Evolutionary conservation across 64 coral and sea anemone genomes (phyloP).

Genomic region (Montipora foliosa): DNA sequence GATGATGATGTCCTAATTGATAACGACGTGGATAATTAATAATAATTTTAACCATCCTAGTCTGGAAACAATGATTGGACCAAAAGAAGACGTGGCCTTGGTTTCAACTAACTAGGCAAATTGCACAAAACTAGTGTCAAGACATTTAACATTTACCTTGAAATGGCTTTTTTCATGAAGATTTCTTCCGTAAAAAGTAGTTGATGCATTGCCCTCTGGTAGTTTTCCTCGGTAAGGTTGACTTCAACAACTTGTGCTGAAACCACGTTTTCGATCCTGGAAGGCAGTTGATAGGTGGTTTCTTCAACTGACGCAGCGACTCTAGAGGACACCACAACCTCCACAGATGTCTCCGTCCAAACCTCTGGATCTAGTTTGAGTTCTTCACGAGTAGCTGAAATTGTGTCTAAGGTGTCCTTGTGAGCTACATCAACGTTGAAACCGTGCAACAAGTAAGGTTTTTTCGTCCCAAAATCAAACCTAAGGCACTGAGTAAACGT

Average conservation of each 20-base stretch:
- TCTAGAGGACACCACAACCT: neutral
- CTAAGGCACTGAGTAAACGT: constrained; percentile 77
- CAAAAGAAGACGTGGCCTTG: neutral
- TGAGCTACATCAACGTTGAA: constrained; percentile 75
- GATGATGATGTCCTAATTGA: too few relatives aligned
- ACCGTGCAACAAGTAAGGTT: constrained; percentile 46
- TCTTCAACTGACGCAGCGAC: neutral
- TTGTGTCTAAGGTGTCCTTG: neutral
- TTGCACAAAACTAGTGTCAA: neutral
- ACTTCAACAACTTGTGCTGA: constrained; percentile 33
- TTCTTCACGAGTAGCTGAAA: neutral
- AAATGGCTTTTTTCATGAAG: constrained; percentile 71
- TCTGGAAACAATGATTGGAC: neutral
- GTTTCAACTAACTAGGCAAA: neutral
- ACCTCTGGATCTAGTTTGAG: neutral
- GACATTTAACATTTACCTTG: constrained; percentile 27
- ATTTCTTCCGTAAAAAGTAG: constrained; percentile 83
- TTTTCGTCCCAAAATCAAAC: constrained; percentile 74
- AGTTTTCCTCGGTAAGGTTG: constrained; percentile 31
- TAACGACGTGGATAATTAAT: too few relatives aligned
- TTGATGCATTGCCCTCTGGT: constrained; percentile 79
- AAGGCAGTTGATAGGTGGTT: neutral
- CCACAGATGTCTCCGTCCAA: neutral
- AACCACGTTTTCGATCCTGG: constrained; percentile 33
- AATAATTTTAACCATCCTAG: too few relatives aligned